Base-by-base conservation (phyloP, 2,113 vertebrate species). In the Solea solea region DNA sequence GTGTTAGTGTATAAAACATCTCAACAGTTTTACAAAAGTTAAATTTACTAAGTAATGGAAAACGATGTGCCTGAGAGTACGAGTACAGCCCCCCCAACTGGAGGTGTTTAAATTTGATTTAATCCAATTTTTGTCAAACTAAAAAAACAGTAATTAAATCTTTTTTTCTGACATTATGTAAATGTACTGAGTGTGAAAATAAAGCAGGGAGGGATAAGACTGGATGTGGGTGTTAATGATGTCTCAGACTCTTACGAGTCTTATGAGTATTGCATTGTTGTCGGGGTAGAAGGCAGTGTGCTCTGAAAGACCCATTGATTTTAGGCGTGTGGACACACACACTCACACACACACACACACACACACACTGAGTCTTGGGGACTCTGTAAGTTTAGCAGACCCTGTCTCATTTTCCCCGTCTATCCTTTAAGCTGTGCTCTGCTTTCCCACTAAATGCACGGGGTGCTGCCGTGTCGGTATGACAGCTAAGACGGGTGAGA, bases 251-350 rank as follows among this genome's bases (percentile, higher is more conserved):
- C 55, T 67, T 81, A 74, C 65, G 69, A 72, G 60, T 77, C 58
- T 74, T 65, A 50, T 64, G 78, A 67, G 82, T 64, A 68, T 85
- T 66, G 72, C 76, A 84, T 86, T 88, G 83, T 83, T 82, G 78
- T 87, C 70, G 72, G 53, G 56, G 68, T 77, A 76, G 73, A 64
- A 62, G 59, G 62, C 63, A 45, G 64, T 80, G 53, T 76, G 62
- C 76, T 78, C 54, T 80, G 71, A 85, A 87, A 82, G 79, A 66
- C 48, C 76, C 80, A 90, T 91, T 87, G 86, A 88, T 90, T 91
- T 88, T 58, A 80, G 70, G 69, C 69, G 25, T 81, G 65, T 81
- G 74, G 60, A 85, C 53, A 66, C 54, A 16, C 75, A 50, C n/a
- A 45, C 45, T 25, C 45, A 40, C 48, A 48, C 69, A 16, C 55